Base-by-base conservation (phyloP, 2,888 invertebrate genomes). In the Rhodophaea formosa region DNA sequence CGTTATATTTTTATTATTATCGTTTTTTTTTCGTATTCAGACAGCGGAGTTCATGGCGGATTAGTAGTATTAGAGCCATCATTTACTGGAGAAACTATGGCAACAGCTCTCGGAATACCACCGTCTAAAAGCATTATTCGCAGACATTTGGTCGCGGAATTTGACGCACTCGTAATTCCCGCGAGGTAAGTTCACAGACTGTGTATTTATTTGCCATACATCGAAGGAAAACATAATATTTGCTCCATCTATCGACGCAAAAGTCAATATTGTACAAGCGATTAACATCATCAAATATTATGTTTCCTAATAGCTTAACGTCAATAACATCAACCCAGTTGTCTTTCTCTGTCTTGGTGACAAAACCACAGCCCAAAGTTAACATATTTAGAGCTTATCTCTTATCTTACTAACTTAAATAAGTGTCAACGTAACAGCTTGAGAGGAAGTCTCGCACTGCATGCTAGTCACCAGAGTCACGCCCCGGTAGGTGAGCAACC, bases 41-140 rank as follows among this genome's bases (percentile, higher is more conserved):
- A 98, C 85, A 97, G 97, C 77, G 98, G 98, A 69, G 97, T 98
- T 8, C 98, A 98, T 79, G 98, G 98, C 61, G 98, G 98, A 10
- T 90, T 98, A 64, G 97, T 98, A 56, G 98, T 98, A 14, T 86
- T 98, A 73, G 98, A 98, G 80, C 97, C 97, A 14, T 97, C 97
- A 12, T 98, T 98, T 87, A 97, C 96, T 58, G 97, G 97, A 32
- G 98, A 98, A 84, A 97, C 97, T 47, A 96, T 98, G 95, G 98
- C 98, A 52, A 97, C 96, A 8, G 97, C 97, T 0, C 92, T 97
- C 63, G 97, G 97, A 57, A 97, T 98, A 72, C 97, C 98, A 46
- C 96, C 97, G 14, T 96, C 97, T 39, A 97, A 98, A 83, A 97
- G 97, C 80, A 98, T 98, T 87, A 97, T 98, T 70, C 93, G 98